Conservation (phyloP, 2,113 vertebrate genomes). For the Clarias gariepinus region DNA sequence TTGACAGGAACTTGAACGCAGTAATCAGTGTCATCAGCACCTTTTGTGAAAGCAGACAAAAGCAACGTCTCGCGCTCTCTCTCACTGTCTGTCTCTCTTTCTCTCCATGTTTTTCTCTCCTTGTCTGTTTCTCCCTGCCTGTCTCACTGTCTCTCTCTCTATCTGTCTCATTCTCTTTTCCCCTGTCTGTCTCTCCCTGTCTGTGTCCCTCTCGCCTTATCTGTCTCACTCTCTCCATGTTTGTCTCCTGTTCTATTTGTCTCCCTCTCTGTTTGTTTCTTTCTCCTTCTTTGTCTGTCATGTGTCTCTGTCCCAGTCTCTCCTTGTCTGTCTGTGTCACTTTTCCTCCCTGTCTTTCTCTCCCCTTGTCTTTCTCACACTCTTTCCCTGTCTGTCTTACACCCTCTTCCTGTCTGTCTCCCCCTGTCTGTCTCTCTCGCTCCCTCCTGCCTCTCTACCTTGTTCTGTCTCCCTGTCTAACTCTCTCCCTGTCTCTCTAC, state of each 20-base stretch:
- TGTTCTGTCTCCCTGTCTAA: no score
- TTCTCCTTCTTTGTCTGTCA: background rate
- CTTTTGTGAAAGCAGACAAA: slow-evolving; percentile 46
- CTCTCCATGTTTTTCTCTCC: background rate
- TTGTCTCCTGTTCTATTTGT: no score
- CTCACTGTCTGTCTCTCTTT: slow-evolving; percentile 29
- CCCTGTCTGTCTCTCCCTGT: background rate
- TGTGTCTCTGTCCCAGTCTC: background rate
- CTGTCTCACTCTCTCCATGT: background rate
- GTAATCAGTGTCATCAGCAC: slow-evolving; percentile 11
- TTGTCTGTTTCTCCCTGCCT: background rate
- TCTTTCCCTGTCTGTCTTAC: background rate
- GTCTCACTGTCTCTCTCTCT: background rate
- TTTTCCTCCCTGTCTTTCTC: background rate
- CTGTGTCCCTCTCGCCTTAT: background rate
- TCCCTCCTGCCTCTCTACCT: background rate
- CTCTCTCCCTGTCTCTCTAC: no score
- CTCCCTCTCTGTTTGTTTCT: background rate
- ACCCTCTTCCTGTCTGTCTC: no score
- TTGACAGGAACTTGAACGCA: slow-evolving; percentile 5
- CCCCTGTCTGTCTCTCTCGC: no score
- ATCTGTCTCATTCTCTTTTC: background rate
- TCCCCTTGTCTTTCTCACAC: background rate
- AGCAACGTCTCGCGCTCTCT: slow-evolving; percentile 55
- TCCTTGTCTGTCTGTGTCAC: background rate